Evolutionary conservation across 2,888 invertebrate genomes (phyloP), one percentile per base, ranked within the genome.

Genomic region (Eumacrocentrus americanus): DNA sequence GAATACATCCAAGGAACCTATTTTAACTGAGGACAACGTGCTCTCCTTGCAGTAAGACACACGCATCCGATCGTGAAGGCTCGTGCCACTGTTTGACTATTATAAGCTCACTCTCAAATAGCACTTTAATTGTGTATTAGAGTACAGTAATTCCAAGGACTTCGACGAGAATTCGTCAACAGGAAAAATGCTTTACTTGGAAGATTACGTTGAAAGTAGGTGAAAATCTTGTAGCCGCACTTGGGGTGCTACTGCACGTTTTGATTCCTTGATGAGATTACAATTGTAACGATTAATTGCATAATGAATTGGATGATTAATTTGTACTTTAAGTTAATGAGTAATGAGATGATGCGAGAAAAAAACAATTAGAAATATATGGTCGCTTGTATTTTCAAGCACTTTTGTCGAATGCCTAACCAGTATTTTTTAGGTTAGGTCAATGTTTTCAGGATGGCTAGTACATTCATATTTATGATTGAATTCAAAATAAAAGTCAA

Each of bases 171-270:
- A 68, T 67, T 54, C 61, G 60, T 60, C 64, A 58, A 65, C 67
- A 52, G n/a, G 9, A 83, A 90, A 82, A 82, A 98, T 98, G 97
- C 84, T 98, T 84, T 98, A 97, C 83, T 87, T 98, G 72, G 98
- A 98, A 83, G 98, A 98, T 87, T 98, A 96, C 85, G 86, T 98
- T 72, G 98, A 98, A 88, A 95, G 96, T 96, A 87, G 89, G 94
- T 89, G 74, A 37, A 44, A 46, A 54, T 20, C 37, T 16, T 9
- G 3, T 4, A 4, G 5, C 7, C n/a, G 18, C 11, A 14, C 51
- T 46, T 46, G 5, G 7, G 14, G 6, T 46, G n/a, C 7, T 14
- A n/a, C 6, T 20, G 2, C 40, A 12, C n/a, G 23, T 22, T 25
- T 12, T 29, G 5, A 29, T n/a, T n/a, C n/a, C n/a, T n/a, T n/a